A percentile compares a stretch with the other conserved stretches of the same genome.
phyloP scores from a whole-genome alignment of 2,888 invertebrate genomes.

The Micoletzkya japonica region DNA sequence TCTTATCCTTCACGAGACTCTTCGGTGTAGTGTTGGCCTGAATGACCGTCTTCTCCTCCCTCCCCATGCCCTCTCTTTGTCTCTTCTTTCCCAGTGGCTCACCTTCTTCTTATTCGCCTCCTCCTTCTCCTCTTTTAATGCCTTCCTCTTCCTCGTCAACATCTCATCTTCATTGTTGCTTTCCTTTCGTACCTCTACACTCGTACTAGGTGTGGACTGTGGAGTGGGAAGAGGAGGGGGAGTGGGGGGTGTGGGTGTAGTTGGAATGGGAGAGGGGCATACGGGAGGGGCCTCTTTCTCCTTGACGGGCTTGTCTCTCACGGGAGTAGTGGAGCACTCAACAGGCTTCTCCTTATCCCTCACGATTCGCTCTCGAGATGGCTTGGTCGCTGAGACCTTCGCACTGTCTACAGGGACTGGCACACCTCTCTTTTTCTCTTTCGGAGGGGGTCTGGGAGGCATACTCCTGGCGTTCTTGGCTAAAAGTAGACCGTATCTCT shows the following conservation, averaged over 20 bases:
- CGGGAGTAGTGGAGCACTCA: background rate
- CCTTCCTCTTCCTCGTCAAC: background rate
- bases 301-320: background rate
- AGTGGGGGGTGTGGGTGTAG: background rate
- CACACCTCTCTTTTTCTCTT: conserved; percentile 1
- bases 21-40: background rate
- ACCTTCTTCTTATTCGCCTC: conserved; percentile 10
- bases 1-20: background rate
- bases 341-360: conserved; percentile 6
- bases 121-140: background rate
- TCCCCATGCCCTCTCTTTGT: background rate
- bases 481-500: background rate
- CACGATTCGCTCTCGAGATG: conserved; percentile 9
- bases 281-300: background rate
- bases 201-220: too few species aligned
- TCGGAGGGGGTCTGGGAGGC: background rate
- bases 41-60: background rate
- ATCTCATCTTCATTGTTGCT: background rate
- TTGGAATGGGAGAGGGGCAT: background rate
- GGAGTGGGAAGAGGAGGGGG: too few species aligned
- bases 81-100: background rate
- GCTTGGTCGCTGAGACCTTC: background rate
- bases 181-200: too few species aligned
- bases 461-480: background rate
- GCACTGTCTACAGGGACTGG: background rate